A percentile compares a stretch with the other conserved stretches of the same genome.
Conservation (phyloP, 1,140 invertebrate genomes). For the Drosophila ficusphila region DNA sequence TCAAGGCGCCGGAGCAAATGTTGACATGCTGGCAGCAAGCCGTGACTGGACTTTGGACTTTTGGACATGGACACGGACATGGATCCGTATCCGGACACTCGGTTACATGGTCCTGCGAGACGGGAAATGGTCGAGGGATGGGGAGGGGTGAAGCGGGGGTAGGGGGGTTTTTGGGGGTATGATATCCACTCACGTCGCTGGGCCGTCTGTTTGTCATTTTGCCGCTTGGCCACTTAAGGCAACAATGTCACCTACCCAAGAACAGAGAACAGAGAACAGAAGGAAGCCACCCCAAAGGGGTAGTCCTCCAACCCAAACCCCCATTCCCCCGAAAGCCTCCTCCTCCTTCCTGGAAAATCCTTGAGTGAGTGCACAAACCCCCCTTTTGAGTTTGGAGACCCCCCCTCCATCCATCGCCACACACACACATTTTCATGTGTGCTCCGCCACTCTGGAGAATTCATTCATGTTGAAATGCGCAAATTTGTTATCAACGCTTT, state of each 20-base stretch:
- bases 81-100: conserved; percentile 42
- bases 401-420: no score
- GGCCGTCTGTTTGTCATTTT: conserved; percentile 74
- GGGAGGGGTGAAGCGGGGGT: not conserved
- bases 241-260: conserved; percentile 40
- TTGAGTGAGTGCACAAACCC: conserved; percentile 38
- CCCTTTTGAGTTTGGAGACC: not conserved
- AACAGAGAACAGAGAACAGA: no score
- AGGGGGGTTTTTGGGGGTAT: not conserved
- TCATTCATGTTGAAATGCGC: conserved; percentile 83
- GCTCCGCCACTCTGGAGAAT: conserved; percentile 67
- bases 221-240: conserved; percentile 70
- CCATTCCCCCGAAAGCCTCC: not conserved
- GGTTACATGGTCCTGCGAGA: conserved; percentile 19
- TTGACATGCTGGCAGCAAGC: conserved; percentile 59
- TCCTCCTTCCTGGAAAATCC: conserved; percentile 6
- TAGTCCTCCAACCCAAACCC: not conserved
- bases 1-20: conserved; percentile 56
- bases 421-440: no score
- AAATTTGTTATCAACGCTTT: conserved; percentile 84
- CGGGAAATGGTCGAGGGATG: not conserved
- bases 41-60: conserved; percentile 52
- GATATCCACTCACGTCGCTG: conserved; percentile 43
- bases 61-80: conserved; percentile 33
- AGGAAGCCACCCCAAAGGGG: conserved; percentile 15